Evolutionary conservation across 2,888 invertebrate species (phyloP), one percentile per base, ranked within the genome.

Genomic region (Allolobophora icterica): DNA sequence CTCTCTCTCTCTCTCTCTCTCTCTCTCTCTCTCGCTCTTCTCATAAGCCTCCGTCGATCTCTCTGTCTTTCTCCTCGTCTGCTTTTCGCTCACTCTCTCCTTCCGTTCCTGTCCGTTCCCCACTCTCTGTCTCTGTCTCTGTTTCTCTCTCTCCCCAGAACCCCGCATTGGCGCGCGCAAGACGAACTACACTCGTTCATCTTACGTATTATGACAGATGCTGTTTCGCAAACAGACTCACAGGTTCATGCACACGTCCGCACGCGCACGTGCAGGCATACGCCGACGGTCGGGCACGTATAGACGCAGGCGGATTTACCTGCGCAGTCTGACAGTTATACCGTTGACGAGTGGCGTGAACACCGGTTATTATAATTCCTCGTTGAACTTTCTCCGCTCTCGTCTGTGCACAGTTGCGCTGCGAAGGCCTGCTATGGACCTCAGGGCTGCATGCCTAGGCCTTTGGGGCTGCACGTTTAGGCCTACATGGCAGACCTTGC

Each of bases 161-260:
- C 33, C 30, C 84, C 35, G 87, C 38, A 35, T 87, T 38, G n/a
- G 34, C 8, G 71, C 30, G 71, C 71, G 71, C 71, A 71, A 71
- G 71, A 71, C 71, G 71, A n/a, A 34, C 38, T 38, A 87, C 35
- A 34, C 87, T 87, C 87, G 87, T 87, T 35, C 87, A 38, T 87
- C 87, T 87, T 87, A 38, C 87, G 87, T 87, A 87, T 87, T 87
- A 87, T 87, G 87, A 87, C 87, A 87, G 87, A 35, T 38, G 87
- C 38, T 35, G 87, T 24, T 17, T 35, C 87, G 87, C 87, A n/a
- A 71, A 71, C 71, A 13, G 71, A 71, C 30, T 35, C 87, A 87
- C 35, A 30, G 35, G 87, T 35, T 8, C 38, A 38, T 38, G 87
- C 34, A 87, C 35, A n/a, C 71, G 71, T 1, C 30, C 30, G 71